Evolutionary conservation across 2,797 vertebrate genomes (phyloP).

Genomic region (Hypotaenidia okinawae): DNA sequence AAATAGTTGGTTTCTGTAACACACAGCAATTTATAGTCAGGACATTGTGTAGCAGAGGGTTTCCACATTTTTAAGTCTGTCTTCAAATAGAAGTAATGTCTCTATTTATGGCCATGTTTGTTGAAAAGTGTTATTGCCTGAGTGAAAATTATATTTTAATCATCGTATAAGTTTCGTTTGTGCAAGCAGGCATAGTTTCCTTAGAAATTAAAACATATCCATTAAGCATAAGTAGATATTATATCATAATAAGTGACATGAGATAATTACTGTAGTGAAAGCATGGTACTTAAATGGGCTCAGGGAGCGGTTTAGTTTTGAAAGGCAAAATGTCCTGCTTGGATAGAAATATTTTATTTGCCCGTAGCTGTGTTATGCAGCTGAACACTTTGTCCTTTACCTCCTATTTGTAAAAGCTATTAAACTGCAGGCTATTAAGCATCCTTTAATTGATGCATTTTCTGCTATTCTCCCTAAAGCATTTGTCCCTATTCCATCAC

Average conservation of each 20-base stretch:
- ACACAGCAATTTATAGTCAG: background rate
- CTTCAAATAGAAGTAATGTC: background rate
- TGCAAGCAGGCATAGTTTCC: conserved; percentile 11
- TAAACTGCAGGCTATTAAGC: conserved; percentile 44
- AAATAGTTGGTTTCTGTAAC: background rate
- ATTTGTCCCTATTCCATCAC: background rate
- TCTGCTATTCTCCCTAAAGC: conserved; percentile 8
- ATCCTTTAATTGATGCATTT: conserved; percentile 32
- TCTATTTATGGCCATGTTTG: background rate
- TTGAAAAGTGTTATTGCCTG: background rate
- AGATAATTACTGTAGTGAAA: conserved; percentile 41
- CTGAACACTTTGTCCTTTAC: conserved; percentile 46
- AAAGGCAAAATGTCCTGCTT: background rate
- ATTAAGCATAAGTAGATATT: background rate
- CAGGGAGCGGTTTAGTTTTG: background rate
- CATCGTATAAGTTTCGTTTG: background rate
- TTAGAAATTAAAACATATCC: conserved; percentile 18
- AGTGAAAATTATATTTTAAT: conserved; percentile 48
- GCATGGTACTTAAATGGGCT: background rate
- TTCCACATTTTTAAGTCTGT: background rate
- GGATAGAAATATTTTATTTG: conserved; percentile 22
- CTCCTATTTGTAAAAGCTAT: conserved; percentile 30
- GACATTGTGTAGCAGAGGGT: background rate
- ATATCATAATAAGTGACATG: conserved; percentile 28
- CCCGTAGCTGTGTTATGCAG: background rate